Evolutionary conservation across 2,113 vertebrate genomes (phyloP).

Genomic region (Carlito syrichta): DNA sequence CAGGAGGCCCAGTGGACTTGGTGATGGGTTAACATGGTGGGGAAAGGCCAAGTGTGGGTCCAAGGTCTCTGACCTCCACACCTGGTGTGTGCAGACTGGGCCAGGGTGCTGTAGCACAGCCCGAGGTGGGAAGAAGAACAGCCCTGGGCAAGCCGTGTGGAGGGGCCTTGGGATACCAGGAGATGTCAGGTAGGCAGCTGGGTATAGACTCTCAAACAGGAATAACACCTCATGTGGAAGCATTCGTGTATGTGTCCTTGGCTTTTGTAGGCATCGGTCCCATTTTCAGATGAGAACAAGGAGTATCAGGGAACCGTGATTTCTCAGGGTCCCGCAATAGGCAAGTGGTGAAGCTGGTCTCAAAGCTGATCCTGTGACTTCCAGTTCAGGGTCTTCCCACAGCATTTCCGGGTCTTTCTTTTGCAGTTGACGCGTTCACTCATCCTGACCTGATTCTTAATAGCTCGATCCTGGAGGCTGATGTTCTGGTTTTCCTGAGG

Average conservation of each 20-base stretch:
- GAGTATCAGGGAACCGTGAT: not conserved
- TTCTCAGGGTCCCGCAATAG: not conserved
- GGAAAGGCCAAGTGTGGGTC: not conserved
- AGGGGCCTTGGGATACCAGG: not conserved
- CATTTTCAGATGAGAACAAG: not conserved
- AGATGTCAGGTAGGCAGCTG: not conserved
- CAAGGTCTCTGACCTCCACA: not conserved
- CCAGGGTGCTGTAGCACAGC: too few relatives aligned
- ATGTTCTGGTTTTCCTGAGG: not conserved
- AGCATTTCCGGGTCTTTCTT: not conserved
- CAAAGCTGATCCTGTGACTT: not conserved
- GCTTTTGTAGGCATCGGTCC: not conserved
- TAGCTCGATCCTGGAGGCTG: not conserved
- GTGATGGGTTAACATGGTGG: rapidly evolving
- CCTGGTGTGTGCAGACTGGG: too few relatives aligned
- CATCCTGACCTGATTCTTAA: not conserved
- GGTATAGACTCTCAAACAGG: not conserved
- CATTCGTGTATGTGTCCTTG: not conserved
- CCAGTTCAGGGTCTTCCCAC: not conserved
- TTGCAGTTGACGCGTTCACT: not conserved
- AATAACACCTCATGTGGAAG: not conserved
- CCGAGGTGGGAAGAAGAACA: too few relatives aligned
- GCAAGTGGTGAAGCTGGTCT: not conserved
- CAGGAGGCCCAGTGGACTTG: not conserved
- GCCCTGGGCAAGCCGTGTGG: not conserved